Evolutionary conservation across 2,113 vertebrate genomes (phyloP).

Genomic region (Actinemys pallida): DNA sequence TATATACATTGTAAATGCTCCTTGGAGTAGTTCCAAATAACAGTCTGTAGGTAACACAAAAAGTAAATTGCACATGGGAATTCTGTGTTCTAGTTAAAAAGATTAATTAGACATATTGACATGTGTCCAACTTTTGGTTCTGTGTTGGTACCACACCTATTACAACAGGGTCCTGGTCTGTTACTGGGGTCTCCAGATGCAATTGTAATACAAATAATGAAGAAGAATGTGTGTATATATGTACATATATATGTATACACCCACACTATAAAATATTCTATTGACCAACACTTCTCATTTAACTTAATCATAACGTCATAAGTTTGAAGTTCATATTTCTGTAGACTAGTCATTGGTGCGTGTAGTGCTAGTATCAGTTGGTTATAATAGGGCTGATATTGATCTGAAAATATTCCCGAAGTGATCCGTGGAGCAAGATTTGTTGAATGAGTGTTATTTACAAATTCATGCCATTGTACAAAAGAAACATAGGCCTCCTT

Average conservation of each 20-base stretch:
- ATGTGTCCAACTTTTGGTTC: not conserved
- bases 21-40: not conserved
- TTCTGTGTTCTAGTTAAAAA: not conserved
- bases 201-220: slow-evolving; percentile 22
- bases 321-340: slow-evolving; percentile 61
- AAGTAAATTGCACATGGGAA: not conserved
- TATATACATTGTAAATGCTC: slow-evolving; percentile 2
- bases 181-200: not conserved
- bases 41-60: not conserved
- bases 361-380: slow-evolving; percentile 40
- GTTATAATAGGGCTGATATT: slow-evolving; percentile 59
- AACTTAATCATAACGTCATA: not conserved
- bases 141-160: not conserved
- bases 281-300: slow-evolving; percentile 14
- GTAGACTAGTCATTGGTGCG: not conserved
- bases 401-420: slow-evolving; percentile 64
- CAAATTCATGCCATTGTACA: slow-evolving; percentile 55
- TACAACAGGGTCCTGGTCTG: not conserved
- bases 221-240: not conserved
- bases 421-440: slow-evolving; percentile 55
- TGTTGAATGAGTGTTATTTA: slow-evolving; percentile 59
- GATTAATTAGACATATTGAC: not conserved
- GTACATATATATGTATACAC: not conserved
- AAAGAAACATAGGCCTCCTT: slow-evolving; percentile 59
- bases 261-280: slow-evolving; percentile 1